Evolutionary conservation across 2,888 invertebrate genomes (phyloP).

Genomic region (Hedychridium roseum): DNA sequence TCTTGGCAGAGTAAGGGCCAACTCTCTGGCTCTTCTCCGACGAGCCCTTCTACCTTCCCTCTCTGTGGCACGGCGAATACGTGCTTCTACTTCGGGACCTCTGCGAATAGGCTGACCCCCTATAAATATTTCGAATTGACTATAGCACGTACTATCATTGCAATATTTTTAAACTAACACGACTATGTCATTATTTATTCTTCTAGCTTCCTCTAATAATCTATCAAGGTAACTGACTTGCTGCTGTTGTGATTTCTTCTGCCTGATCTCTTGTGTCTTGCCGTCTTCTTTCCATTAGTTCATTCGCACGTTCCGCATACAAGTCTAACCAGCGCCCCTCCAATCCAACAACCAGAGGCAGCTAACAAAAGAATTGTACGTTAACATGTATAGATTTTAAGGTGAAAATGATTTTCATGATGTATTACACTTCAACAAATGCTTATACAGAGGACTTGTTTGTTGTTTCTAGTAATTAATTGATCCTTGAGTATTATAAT

Average conservation of each 20-base stretch:
- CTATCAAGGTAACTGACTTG: slow-evolving; percentile 65
- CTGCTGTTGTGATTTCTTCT: slow-evolving; percentile 82
- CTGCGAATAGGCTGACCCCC: slow-evolving; percentile 60
- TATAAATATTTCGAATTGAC: too few relatives aligned
- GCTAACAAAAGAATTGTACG: slow-evolving; percentile 62
- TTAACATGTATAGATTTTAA: slow-evolving; percentile 25
- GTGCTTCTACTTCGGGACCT: slow-evolving; percentile 72
- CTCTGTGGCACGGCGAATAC: slow-evolving; percentile 85
- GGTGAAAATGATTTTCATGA: slow-evolving; percentile 21
- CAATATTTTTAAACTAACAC: background rate
- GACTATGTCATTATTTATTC: background rate
- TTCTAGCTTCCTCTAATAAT: slow-evolving; percentile 2
- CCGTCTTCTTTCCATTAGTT: slow-evolving; percentile 82
- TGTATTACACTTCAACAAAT: slow-evolving; percentile 22
- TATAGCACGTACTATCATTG: too few relatives aligned
- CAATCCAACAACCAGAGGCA: slow-evolving; percentile 77
- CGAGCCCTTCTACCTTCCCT: slow-evolving; percentile 91
- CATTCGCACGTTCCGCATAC: slow-evolving; percentile 76
- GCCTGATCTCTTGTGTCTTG: slow-evolving; percentile 95
- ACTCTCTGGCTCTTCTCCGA: slow-evolving; percentile 80
- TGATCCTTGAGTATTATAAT: too few relatives aligned
- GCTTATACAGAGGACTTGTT: too few relatives aligned
- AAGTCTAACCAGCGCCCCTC: slow-evolving; percentile 81
- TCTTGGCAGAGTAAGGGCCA: slow-evolving; percentile 65
- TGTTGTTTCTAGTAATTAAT: too few relatives aligned